Base-by-base conservation (phyloP, 2,888 invertebrate species). In the Alcis repandata region DNA sequence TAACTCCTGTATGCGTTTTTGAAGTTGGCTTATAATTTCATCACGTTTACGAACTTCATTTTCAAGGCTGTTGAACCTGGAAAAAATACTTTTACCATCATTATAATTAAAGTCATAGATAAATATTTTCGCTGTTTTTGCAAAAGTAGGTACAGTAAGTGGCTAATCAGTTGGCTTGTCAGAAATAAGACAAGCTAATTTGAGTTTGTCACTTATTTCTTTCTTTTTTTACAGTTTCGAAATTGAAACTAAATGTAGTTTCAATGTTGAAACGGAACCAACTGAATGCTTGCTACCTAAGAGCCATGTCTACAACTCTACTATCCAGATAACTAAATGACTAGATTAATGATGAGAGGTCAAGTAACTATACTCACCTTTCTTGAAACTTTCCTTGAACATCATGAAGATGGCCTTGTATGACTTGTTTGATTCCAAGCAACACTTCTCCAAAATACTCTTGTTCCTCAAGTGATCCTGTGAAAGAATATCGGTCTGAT, bases 391-490 rank as follows among this genome's bases (percentile, higher is more conserved):
- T 95, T 59, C 94, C 95, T 84, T 96, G 96, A 72, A 96, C 95
- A 63, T 96, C 96, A 74, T 95, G 95, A 69, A 96, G 90, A 85
- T 96, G 96, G 20, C 95, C 95, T 87, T 96, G 96, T 87, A 98
- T 96, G 52, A 97, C 96, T 84, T 97, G 96, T 84, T 97, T 96
- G 68, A 98, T 97, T 67, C 96, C 97, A 72, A 95, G 87, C 51
- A 97, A 93, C 22, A 98, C 95, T 85, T 97, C 97, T 40, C 96
- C 95, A 82, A 97, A 96, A 89, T 96, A 97, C 84, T 97, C 97
- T 79, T 97, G 97, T 77, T 97, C 96, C 82, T 96, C 95, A 61
- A 95, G 86, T 32, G 95, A 94, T 69, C 95, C 95, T 95, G 88
- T 64, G 80, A 87, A 71, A 67, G 70, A 70, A 75, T 75, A 77